These are phyloP conservation scores for Ranitomeya imitator DNA, from an alignment of 2,113 vertebrate genomes.

Conservation along the genomic window DNA sequence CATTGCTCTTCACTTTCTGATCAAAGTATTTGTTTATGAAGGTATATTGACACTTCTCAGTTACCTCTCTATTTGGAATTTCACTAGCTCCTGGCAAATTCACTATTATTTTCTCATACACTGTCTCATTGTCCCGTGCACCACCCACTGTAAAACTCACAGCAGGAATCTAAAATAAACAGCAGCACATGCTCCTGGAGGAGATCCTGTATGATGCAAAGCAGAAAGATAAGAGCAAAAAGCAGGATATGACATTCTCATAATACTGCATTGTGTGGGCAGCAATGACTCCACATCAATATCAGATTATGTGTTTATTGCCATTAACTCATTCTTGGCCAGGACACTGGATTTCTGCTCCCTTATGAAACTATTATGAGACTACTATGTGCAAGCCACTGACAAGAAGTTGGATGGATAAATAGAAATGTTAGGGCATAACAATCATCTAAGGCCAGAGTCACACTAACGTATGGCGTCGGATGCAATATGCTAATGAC, in stretches of 20 bases:
- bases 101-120: slow-evolving; percentile 27
- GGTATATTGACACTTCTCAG: slow-evolving; percentile 12
- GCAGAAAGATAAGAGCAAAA: slow-evolving; percentile 36
- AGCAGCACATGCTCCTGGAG: slow-evolving; percentile 37
- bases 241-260: slow-evolving; percentile 36
- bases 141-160: slow-evolving; percentile 39
- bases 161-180: slow-evolving; percentile 40
- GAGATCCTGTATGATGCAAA: slow-evolving; percentile 45
- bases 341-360: neutral
- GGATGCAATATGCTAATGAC: no score
- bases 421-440: neutral
- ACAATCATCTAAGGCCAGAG: neutral
- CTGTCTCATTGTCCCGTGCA: slow-evolving; percentile 25
- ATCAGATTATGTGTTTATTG: slow-evolving; percentile 15
- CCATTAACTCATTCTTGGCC: neutral
- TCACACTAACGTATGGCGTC: no score
- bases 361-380: neutral
- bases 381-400: neutral
- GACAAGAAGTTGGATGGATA: neutral
- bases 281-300: slow-evolving; percentile 24
- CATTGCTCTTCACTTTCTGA: neutral
- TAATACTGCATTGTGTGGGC: slow-evolving; percentile 26
- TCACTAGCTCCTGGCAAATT: slow-evolving; percentile 21
- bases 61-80: slow-evolving; percentile 30
- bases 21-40: slow-evolving; percentile 19